phyloP scores from a whole-genome alignment of 2,113 vertebrate species.

The Arvicanthis niloticus region DNA sequence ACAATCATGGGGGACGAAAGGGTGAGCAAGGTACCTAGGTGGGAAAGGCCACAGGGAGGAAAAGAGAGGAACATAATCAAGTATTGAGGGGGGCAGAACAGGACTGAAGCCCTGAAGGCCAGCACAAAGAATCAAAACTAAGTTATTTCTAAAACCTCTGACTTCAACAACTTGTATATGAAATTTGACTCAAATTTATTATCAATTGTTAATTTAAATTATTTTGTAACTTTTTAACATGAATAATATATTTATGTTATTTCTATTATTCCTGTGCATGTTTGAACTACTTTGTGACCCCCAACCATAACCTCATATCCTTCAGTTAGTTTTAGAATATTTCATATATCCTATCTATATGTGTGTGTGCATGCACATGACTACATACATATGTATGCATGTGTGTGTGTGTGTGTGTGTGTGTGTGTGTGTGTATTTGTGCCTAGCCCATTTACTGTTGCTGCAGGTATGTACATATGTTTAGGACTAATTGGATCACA shows the following conservation, averaged over 20 bases:
- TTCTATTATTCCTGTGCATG: neutral
- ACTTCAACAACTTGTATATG: neutral
- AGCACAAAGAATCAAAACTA: neutral
- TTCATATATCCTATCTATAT: neutral
- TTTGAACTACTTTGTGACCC: neutral
- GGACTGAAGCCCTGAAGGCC: too few relatives aligned
- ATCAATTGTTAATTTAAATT: neutral
- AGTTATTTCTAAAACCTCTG: neutral
- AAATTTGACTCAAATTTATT: neutral
- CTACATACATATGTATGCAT: neutral
- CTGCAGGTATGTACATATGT: neutral
- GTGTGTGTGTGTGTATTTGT: neutral
- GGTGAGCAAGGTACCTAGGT: too few relatives aligned
- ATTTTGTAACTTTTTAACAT: neutral
- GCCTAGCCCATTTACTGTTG: neutral
- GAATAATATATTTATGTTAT: neutral
- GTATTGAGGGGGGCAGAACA: too few relatives aligned
- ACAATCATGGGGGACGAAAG: too few relatives aligned
- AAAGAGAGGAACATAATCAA: too few relatives aligned
- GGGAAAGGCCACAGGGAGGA: too few relatives aligned
- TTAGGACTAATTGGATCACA: neutral
- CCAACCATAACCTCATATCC: neutral
- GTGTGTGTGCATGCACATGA: neutral
- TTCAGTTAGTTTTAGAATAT: neutral
- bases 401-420: neutral